Base-by-base conservation (phyloP, 2,888 invertebrate species). In the Octonoba sinensis region DNA sequence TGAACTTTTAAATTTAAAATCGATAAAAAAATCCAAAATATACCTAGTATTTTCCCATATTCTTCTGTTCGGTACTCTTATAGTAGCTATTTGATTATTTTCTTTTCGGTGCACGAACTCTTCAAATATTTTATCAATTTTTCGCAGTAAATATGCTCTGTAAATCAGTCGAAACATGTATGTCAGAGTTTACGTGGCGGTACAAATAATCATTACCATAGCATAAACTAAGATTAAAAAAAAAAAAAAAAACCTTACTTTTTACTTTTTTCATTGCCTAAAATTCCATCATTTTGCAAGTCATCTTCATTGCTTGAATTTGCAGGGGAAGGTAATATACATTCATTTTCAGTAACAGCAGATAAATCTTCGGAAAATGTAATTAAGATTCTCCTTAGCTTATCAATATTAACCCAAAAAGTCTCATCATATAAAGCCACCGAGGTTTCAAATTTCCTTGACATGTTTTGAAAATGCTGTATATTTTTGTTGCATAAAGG, bases 11-110 rank as follows among this genome's bases (percentile, higher is more conserved):
- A 3, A 54, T 3, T 0, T 27, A 15, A 51, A 11, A 44, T 12
- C 18, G 2, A 54, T 44, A n/a, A 16, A 54, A 46, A 27, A 36
- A 56, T 36, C 16, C 3, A 49, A 15, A 22, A 0, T 8, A 49
- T 73, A 73, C 79, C 54, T 73, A 22, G 57, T 81, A 24, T 81
- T 81, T 36, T 73, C 64, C 79, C 79, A 81, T 20, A 47, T n/a
- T 27, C 18, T 46, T 62, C 79, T 54, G 16, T 81, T 72, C 4
- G 79, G 79, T n/a, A 81, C 15, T 46, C 44, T 44, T 13, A 81
- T 20, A 3, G 49, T 56, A 15, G 67, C 54, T 46, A 44, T 16
- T 18, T 66, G 46, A 46, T 67, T 54, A 0, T 24, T 4, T 11
- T 27, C 18, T 56, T 56, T 56, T 20, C 69, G 62, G 16, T 47